phyloP scores from a whole-genome alignment of 2,113 vertebrate species.

The Cacatua alba region DNA sequence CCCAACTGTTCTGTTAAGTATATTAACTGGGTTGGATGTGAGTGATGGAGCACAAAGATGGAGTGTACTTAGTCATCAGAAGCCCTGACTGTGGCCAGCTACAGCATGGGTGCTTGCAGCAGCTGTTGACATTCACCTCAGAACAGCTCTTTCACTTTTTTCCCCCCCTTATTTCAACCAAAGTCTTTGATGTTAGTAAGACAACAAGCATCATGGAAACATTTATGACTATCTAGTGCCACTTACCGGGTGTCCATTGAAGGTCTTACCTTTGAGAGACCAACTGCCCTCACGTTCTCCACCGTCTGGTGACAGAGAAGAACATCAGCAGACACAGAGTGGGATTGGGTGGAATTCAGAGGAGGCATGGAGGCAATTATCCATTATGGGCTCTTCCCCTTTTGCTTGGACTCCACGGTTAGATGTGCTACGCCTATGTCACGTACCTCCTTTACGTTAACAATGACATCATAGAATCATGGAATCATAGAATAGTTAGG shows the following conservation, averaged over 20 bases:
- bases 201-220: neutral
- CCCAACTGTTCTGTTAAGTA: neutral
- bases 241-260: neutral
- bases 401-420: neutral
- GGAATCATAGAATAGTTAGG: no score
- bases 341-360: neutral
- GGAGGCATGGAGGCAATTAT: neutral
- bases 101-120: rapidly evolving
- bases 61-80: neutral
- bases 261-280: neutral
- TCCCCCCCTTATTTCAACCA: neutral
- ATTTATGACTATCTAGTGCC: neutral
- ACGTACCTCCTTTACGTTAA: neutral
- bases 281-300: neutral
- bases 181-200: neutral
- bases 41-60: no score
- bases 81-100: neutral
- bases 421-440: neutral
- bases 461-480: neutral
- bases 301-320: neutral
- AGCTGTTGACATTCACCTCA: neutral
- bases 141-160: neutral
- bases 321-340: neutral
- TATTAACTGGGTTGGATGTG: neutral
- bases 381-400: rapidly evolving